Conservation (phyloP, 23 tunicate genomes). For the Diplosoma virens region DNA sequence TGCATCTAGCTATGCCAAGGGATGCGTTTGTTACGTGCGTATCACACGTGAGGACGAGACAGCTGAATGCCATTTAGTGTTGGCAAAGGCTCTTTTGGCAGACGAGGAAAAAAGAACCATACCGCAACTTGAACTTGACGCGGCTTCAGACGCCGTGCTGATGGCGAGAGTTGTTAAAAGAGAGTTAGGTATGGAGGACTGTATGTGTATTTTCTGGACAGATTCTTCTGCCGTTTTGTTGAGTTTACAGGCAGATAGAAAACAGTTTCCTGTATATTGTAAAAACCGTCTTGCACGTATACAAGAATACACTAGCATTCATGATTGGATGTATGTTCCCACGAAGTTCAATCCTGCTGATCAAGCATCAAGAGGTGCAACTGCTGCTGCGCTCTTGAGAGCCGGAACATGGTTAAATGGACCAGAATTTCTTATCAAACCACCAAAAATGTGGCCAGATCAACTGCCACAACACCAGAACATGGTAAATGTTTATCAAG, state of each 20-base stretch:
- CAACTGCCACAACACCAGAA: no score
- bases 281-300: conserved; percentile 14
- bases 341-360: conserved; percentile 20
- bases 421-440: neutral
- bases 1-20: conserved; percentile 4
- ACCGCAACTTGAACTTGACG: no score
- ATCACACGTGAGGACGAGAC: neutral
- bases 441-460: neutral
- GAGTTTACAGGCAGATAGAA: neutral
- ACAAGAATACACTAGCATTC: neutral
- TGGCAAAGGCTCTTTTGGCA: conserved; percentile 20
- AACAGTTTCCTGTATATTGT: conserved; percentile 14
- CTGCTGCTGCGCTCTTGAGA: neutral
- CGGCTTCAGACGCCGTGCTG: neutral
- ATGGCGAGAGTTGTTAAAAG: neutral
- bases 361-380: neutral
- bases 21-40: conserved; percentile 18
- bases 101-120: neutral
- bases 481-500: no score
- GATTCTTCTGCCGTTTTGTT: conserved; percentile 11
- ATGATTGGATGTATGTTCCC: conserved; percentile 19
- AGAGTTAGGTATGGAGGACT: neutral
- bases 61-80: conserved; percentile 4
- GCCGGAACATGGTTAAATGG: conserved; percentile 1
- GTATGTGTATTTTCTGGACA: conserved; percentile 17